Evolutionary conservation across 2,113 vertebrate genomes (phyloP).

Genomic region (Fregetta grallaria): DNA sequence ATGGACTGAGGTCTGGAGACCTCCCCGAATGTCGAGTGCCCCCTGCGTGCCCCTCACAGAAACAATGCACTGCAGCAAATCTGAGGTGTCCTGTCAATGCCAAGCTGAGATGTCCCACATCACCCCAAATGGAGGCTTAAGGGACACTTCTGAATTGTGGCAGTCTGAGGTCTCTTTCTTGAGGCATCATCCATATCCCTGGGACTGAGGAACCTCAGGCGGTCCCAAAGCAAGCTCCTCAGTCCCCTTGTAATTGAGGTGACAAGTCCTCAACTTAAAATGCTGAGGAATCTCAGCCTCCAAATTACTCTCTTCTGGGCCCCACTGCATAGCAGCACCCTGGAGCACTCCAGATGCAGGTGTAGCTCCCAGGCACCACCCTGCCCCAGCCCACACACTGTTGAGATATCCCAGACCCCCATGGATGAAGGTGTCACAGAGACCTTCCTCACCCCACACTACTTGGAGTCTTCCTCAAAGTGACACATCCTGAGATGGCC

Average conservation of each 20-base stretch:
- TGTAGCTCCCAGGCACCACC: not conserved
- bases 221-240: not conserved
- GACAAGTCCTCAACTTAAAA: not conserved
- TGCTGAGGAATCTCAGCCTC: not conserved
- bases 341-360: not conserved
- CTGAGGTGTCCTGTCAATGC: not conserved
- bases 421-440: not conserved
- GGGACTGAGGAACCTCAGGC: not conserved
- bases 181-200: not conserved
- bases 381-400: not conserved
- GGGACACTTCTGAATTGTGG: not conserved
- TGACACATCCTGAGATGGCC: not conserved
- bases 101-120: not conserved
- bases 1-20: not conserved
- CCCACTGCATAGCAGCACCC: not conserved
- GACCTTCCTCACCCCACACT: not conserved
- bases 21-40: fast-evolving
- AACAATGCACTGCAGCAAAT: not conserved
- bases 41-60: not conserved
- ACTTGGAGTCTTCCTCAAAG: not conserved
- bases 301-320: not conserved
- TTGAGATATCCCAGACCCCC: not conserved
- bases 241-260: not conserved
- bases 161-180: not conserved
- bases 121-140: not conserved